phyloP scores from a whole-genome alignment of 1,140 invertebrate species.

The Drosophila subpulchrella region DNA sequence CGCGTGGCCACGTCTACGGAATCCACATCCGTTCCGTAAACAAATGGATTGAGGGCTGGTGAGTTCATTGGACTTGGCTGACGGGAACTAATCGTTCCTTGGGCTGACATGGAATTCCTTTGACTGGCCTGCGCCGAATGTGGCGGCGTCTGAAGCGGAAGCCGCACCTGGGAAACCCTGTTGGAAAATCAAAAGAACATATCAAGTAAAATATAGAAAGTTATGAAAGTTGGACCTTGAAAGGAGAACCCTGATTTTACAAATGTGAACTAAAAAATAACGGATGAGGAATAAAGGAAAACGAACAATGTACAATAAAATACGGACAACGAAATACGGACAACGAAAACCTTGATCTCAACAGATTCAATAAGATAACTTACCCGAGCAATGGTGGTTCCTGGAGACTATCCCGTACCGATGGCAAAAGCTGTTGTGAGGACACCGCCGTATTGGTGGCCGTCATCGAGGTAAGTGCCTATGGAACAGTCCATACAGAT shows the following conservation, averaged over 20 bases:
- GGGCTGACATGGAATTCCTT: constrained; percentile 78
- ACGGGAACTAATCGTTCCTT: constrained; percentile 66
- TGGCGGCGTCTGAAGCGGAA: constrained; percentile 71
- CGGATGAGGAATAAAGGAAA: too few relatives aligned
- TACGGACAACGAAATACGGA: not conserved
- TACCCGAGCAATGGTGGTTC: constrained; percentile 83
- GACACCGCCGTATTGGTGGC: constrained; percentile 86
- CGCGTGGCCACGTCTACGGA: constrained; percentile 99
- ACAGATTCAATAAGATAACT: not conserved
- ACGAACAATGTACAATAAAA: not conserved
- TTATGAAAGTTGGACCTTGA: too few relatives aligned
- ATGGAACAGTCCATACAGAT: constrained; percentile 22
- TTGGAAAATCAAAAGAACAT: not conserved
- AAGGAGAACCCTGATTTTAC: too few relatives aligned
- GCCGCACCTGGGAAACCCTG: constrained; percentile 75
- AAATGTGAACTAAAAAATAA: not conserved
- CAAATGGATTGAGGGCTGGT: constrained; percentile 92
- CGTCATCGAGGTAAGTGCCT: constrained; percentile 90
- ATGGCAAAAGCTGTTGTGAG: constrained; percentile 86
- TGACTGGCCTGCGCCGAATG: constrained; percentile 77
- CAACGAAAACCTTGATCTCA: not conserved
- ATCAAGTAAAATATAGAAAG: too few relatives aligned
- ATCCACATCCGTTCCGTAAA: constrained; percentile 98
- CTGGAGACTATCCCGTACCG: constrained; percentile 89
- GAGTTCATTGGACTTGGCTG: constrained; percentile 81